Conservation (phyloP, 2,113 vertebrate genomes). For the Nyctereutes procyonoides region DNA sequence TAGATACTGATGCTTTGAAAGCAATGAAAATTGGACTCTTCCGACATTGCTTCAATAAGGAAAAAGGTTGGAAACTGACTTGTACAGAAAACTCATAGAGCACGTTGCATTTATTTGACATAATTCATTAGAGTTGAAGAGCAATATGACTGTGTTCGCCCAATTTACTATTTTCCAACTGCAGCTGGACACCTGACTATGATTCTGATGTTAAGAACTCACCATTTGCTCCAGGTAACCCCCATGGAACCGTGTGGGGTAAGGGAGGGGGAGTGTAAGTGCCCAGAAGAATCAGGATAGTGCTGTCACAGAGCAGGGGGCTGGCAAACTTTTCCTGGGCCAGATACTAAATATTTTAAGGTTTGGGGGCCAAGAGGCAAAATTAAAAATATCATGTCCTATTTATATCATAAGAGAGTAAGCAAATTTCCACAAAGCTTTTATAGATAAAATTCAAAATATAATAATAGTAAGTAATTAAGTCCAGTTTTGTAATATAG, state of each 20-base stretch:
- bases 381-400: constrained; percentile 27
- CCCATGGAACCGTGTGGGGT: too few species aligned
- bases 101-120: not conserved
- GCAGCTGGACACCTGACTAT: not conserved
- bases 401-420: not conserved
- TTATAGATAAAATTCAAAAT: not conserved
- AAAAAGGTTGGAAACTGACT: not conserved
- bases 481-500: not conserved
- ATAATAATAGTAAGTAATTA: not conserved
- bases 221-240: not conserved
- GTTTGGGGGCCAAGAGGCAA: not conserved
- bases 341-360: not conserved
- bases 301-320: not conserved
- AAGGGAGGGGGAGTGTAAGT: not conserved
- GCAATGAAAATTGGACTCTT: not conserved
- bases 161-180: not conserved
- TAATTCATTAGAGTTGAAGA: not conserved
- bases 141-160: not conserved
- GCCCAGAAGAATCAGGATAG: not conserved
- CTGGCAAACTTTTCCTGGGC: not conserved
- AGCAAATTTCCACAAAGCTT: not conserved
- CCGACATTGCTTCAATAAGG: not conserved
- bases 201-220: not conserved
- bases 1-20: not conserved
- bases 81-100: not conserved